phyloP scores from a whole-genome alignment of 2,888 invertebrate species.

The Clunio marinus region DNA sequence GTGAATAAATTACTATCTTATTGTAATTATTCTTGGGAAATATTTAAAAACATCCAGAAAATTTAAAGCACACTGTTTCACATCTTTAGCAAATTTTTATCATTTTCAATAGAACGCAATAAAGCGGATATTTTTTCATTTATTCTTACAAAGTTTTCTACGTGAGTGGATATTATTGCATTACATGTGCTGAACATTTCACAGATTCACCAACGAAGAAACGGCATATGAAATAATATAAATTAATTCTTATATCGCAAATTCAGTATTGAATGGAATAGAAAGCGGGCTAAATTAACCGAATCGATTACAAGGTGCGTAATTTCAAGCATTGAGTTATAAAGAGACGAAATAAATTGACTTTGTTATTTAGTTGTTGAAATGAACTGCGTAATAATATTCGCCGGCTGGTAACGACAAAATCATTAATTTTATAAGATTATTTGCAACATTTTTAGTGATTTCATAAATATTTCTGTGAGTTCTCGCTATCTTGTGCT shows the following conservation, averaged over 20 bases:
- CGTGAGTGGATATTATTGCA: background rate
- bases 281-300: background rate
- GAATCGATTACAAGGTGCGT: background rate
- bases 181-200: background rate
- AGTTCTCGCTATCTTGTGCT: no score
- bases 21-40: background rate
- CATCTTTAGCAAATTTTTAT: background rate
- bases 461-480: no score
- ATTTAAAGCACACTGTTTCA: slow-evolving; percentile 7
- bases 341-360: no score
- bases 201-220: background rate
- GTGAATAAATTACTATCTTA: background rate
- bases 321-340: background rate
- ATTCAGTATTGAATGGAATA: background rate
- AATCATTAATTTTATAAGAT: background rate
- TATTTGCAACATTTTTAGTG: no score
- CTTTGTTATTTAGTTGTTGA: no score
- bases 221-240: no score
- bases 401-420: background rate
- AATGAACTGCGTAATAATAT: slow-evolving; percentile 1
- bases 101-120: slow-evolving; percentile 5
- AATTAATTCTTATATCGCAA: background rate
- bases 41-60: background rate
- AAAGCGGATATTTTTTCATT: background rate
- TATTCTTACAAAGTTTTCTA: background rate